phyloP scores from a whole-genome alignment of 1,140 invertebrate genomes.

The Macrostomum lignano region DNA sequence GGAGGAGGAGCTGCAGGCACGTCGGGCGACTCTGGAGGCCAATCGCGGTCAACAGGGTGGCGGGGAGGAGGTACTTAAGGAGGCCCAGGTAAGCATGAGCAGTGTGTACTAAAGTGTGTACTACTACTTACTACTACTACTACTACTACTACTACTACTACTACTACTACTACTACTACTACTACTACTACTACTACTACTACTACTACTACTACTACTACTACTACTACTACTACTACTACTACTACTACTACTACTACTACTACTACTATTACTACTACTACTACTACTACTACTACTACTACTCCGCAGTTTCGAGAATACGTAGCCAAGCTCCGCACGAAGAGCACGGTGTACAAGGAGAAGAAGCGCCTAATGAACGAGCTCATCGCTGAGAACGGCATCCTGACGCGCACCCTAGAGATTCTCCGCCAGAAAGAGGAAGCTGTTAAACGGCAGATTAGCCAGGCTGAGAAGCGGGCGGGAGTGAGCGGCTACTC shows the following conservation, averaged over 20 bases:
- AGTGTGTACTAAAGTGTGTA: conserved; percentile 1
- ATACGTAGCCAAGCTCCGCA: conserved; percentile 45
- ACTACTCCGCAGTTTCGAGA: conserved; percentile 35
- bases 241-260: conserved; percentile 8
- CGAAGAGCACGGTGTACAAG: conserved; percentile 49
- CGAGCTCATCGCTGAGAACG: conserved; percentile 39
- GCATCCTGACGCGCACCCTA: conserved; percentile 35
- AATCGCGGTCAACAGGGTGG: conserved; percentile 16
- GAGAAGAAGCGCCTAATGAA: conserved; percentile 41
- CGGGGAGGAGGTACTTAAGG: conserved; percentile 37
- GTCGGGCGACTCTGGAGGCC: conserved; percentile 25
- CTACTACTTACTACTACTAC: conserved; percentile 3
- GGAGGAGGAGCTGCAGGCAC: conserved; percentile 32
- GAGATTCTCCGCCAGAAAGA: conserved; percentile 33
- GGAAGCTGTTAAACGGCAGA: conserved; percentile 23
- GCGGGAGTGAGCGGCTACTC: conserved; percentile 32
- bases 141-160: conserved; percentile 7
- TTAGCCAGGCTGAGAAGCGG: conserved; percentile 23
- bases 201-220: conserved; percentile 8
- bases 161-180: conserved; percentile 8
- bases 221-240: conserved; percentile 7
- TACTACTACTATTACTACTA: conserved; percentile 8
- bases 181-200: conserved; percentile 7
- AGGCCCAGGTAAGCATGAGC: conserved; percentile 36
- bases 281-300: conserved; percentile 8